phyloP scores from a whole-genome alignment of 2,888 invertebrate genomes.

The Acleris cristana region DNA sequence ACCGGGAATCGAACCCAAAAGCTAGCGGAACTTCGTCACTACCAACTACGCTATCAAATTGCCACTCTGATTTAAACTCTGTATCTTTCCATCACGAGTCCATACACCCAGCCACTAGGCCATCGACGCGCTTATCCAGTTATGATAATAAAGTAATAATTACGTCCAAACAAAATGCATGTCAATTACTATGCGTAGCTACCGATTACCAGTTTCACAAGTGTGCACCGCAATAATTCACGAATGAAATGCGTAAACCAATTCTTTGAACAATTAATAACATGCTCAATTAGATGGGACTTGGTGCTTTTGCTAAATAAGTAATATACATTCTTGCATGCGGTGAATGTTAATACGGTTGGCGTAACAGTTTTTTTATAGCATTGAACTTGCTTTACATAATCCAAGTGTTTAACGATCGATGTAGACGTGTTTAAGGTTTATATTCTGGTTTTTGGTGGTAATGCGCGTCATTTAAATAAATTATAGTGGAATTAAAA shows the following conservation, averaged over 20 bases:
- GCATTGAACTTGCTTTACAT: constrained; percentile 24
- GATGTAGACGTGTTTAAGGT: constrained; percentile 11
- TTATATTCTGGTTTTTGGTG: background rate
- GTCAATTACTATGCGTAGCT: constrained; percentile 23
- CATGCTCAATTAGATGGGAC: constrained; percentile 58
- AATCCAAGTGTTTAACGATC: constrained; percentile 5
- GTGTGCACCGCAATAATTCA: constrained; percentile 35
- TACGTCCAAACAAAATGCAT: constrained; percentile 2
- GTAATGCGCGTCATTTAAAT: background rate
- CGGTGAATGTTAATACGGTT: background rate
- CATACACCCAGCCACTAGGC: no score
- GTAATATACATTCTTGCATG: constrained; percentile 40
- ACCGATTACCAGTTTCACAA: constrained; percentile 32
- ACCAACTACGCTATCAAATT: no score
- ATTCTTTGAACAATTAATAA: constrained; percentile 48
- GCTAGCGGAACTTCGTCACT: no score
- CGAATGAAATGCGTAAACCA: constrained; percentile 39
- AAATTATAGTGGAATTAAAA: no score
- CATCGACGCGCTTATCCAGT: no score
- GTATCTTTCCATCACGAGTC: no score
- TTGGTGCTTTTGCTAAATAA: constrained; percentile 38
- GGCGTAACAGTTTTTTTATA: constrained; percentile 27
- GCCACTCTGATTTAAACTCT: no score
- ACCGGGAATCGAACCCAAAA: no score
- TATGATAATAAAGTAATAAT: no score